Evolutionary conservation across 2,113 vertebrate genomes (phyloP), one percentile per base, ranked within the genome.

Genomic region (Macroglossus sobrinus): DNA sequence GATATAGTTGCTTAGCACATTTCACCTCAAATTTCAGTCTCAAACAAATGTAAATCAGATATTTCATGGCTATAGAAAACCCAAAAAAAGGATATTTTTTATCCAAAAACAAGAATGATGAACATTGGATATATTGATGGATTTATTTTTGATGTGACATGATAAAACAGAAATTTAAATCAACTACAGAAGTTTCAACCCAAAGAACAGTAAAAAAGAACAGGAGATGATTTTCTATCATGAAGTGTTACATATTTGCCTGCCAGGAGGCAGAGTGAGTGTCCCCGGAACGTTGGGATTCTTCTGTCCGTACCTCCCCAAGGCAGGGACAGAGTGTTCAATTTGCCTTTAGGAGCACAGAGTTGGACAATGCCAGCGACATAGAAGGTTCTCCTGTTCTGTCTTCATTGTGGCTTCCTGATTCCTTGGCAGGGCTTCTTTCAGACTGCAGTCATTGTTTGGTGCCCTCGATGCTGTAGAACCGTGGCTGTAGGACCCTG

Each of bases 21-120:
- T 92, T 86, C 76, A 66, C 38, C 38, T 75, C 75, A 93, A 84
- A 93, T 89, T 95, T 82, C 38, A 38, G 9, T 80, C 53, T 94
- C 94, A 88, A 93, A 79, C 10, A 92, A 43, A 95, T 80, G 22
- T 35, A 93, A 84, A 79, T 92, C 35, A 15, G 30, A 35, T 89
- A 79, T 85, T 90, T 95, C 74, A 79, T 85, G 93, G n/a, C 7
- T 43, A 76, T 4, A 87, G n/a, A 74, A 33, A 24, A 16, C 14
- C 57, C 84, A 11, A 43, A 75, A 80, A 69, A 66, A 94, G 28
- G 35, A 93, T 57, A 66, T 12, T 24, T n/a, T 22, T 40, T 69
- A 93, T 3, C 45, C 80, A 30, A 95, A 94, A 89, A 4, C 28
- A 97, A 61, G 33, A 86, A 86, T 45, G n/a, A 75, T 82, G 35